Evolutionary conservation across 2,113 vertebrate genomes (phyloP).

Genomic region (Polyodon spathula): DNA sequence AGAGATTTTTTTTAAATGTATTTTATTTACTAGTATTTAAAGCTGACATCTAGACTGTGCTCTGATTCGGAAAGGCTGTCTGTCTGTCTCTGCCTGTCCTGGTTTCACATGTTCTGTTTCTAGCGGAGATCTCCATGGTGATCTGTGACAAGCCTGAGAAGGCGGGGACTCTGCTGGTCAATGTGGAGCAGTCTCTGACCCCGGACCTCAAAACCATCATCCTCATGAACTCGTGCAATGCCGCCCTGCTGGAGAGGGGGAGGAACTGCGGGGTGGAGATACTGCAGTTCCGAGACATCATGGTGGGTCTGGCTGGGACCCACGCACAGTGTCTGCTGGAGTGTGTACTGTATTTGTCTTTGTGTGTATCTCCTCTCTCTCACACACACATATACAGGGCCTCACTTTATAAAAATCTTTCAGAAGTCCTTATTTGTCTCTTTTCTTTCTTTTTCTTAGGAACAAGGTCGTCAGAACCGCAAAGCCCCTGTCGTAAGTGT

Average conservation of each 20-base stretch:
- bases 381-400: background rate
- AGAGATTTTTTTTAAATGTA: too few relatives aligned
- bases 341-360: background rate
- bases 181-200: constrained; percentile 52
- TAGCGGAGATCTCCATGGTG: constrained; percentile 60
- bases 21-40: too few relatives aligned
- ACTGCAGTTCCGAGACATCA: constrained; percentile 48
- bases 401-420: background rate
- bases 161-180: constrained; percentile 43
- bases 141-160: constrained; percentile 62
- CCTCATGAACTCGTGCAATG: constrained; percentile 48
- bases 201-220: constrained; percentile 54
- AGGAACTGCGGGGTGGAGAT: constrained; percentile 53
- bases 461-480: constrained; percentile 54
- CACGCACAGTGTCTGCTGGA: background rate
- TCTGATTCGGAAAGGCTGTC: constrained; percentile 29
- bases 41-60: too few relatives aligned
- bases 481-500: constrained; percentile 57
- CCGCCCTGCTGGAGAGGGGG: constrained; percentile 44
- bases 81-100: background rate
- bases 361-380: background rate
- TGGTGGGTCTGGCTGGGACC: constrained; percentile 39
- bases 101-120: background rate
- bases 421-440: background rate
- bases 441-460: constrained; percentile 42